Evolutionary conservation across 2,797 vertebrate genomes (phyloP), one percentile per base, ranked within the genome.

Genomic region (Sebastes variabilis): DNA sequence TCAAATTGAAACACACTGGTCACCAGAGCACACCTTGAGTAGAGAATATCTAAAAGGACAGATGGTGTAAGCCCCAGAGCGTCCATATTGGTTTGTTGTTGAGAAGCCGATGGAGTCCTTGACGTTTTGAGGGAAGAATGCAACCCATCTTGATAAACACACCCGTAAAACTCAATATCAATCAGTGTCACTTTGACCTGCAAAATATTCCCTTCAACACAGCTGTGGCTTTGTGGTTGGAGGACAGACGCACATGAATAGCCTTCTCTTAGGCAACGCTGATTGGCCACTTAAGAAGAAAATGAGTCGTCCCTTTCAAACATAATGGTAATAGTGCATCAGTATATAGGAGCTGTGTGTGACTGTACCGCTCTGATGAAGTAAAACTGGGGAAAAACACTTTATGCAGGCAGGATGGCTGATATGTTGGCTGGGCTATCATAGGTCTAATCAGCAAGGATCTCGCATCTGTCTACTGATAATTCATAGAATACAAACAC

Each of bases 231-330:
- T 84, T 75, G 77, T 76, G 65, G 66, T 22, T 56, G 36, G 62
- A 70, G 71, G 34, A 72, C 73, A 60, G 24, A 52, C 9, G 2
- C 18, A 72, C 60, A 24, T 72, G 60, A 77, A 84, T 72, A 70
- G 59, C 60, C 46, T 29, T 72, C 46, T 77, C 61, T 62, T 75
- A 85, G 73, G 77, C 77, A 67, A 68, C 66, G 25, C 75, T 90
- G 89, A 94, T 93, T 85, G 88, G 89, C 87, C 92, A 89, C 92
- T 93, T 88, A 69, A 71, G 77, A 82, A 75, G 82, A 83, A 91
- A 93, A 94, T 87, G 88, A 92, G 87, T 56, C 24, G 20, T 82
- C 75, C 74, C 84, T 91, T 93, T 93, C 83, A 91, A 81, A 91
- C 87, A 88, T 90, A 87, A 93, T 91, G 90, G 80, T 82, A 88